These are phyloP conservation scores for Marmota flaviventris DNA, from an alignment of 2,113 vertebrate species.

Conservation along the genomic window DNA sequence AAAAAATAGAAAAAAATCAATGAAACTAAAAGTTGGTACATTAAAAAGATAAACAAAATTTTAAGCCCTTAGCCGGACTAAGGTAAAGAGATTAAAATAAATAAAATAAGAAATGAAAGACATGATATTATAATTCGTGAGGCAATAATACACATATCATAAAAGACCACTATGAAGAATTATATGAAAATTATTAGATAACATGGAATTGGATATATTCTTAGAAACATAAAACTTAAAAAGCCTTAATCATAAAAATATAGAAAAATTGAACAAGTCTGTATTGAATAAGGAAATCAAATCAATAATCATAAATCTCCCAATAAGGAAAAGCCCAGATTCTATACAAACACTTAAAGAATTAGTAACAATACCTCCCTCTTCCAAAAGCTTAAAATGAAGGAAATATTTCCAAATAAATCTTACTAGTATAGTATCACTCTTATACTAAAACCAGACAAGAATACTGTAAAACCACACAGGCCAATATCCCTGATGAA, in stretches of 20 bases:
- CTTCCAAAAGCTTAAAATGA: background rate
- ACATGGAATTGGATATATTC: background rate
- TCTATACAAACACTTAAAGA: background rate
- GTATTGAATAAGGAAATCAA: too few species aligned
- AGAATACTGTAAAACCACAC: background rate
- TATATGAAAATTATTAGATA: background rate
- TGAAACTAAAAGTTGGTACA: background rate
- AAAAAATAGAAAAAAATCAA: background rate
- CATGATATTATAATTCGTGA: background rate
- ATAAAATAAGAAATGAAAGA: background rate
- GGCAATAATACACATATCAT: background rate
- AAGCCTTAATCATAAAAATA: background rate
- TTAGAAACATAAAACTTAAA: background rate
- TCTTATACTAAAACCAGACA: background rate
- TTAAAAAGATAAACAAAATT: background rate
- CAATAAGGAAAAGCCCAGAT: background rate
- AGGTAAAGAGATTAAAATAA: background rate
- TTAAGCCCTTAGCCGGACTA: background rate
- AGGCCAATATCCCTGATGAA: background rate
- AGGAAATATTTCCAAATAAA: background rate
- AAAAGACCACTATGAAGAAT: background rate
- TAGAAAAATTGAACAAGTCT: background rate
- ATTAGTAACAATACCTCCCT: background rate
- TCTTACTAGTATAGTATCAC: background rate
- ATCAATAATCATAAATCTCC: background rate